Conservation (phyloP, 2,888 invertebrate genomes). For the Yponomeuta cagnagella region DNA sequence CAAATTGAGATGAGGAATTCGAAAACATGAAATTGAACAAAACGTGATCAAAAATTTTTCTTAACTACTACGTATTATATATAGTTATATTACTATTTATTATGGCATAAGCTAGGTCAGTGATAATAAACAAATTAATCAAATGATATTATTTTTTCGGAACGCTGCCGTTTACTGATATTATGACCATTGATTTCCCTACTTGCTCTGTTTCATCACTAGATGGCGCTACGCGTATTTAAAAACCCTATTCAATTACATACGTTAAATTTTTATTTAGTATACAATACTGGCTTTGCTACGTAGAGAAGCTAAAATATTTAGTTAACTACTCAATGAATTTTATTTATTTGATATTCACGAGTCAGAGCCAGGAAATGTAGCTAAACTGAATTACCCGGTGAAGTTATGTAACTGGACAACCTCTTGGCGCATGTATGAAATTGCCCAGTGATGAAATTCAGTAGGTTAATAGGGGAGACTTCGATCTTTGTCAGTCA, state of each 20-base stretch:
- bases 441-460: background rate
- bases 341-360: background rate
- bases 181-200: constrained; percentile 27
- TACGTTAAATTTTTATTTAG: background rate
- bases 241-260: background rate
- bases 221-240: constrained; percentile 25
- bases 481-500: constrained; percentile 44
- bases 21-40: no score
- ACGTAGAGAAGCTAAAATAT: background rate
- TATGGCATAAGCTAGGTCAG: no score
- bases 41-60: no score
- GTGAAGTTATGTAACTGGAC: background rate
- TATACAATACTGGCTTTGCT: background rate
- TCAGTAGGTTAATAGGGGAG: constrained; percentile 24
- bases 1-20: background rate
- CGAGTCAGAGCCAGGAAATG: background rate
- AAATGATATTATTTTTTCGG: constrained; percentile 12
- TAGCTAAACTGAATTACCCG: constrained; percentile 4
- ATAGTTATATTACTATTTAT: no score
- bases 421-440: background rate
- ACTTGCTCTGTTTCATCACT: constrained; percentile 15
- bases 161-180: constrained; percentile 17
- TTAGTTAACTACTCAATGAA: background rate
- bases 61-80: no score
- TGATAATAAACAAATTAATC: no score